phyloP scores from a whole-genome alignment of 2,113 vertebrate genomes.

The Mesembrinibis cayennensis region DNA sequence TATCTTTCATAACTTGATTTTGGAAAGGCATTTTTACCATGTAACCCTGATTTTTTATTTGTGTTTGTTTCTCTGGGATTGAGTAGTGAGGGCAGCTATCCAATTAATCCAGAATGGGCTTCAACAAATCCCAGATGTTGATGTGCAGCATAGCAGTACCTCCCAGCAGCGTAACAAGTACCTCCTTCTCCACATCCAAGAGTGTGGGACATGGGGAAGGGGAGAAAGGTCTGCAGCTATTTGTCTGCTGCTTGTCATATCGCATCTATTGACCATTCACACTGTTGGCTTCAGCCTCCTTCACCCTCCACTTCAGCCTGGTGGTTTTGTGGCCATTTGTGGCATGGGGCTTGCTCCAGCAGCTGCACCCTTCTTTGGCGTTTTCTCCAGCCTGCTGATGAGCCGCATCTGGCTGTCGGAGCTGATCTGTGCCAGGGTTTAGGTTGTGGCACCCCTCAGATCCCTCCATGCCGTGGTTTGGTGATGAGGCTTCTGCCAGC shows the following conservation, averaged over 20 bases:
- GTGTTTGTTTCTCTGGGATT: background rate
- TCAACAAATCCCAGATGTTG: background rate
- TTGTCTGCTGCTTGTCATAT: background rate
- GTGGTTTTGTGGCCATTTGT: background rate
- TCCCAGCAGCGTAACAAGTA: background rate
- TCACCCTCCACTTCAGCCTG: background rate
- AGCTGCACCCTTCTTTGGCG: background rate
- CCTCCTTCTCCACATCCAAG: background rate
- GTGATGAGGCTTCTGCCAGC: background rate
- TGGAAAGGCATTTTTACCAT: background rate
- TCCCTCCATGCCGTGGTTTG: rapidly evolving
- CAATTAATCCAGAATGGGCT: background rate
- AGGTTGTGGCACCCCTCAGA: background rate
- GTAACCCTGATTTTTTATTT: background rate
- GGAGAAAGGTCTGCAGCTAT: background rate
- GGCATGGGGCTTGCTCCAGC: background rate
- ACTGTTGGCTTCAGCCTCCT: background rate
- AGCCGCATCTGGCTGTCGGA: background rate
- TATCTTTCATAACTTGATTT: background rate
- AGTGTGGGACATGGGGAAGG: background rate
- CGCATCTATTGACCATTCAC: background rate
- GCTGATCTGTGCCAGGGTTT: background rate
- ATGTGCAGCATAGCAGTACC: background rate
- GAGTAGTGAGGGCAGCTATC: background rate
- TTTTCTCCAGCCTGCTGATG: background rate